Base-by-base conservation (phyloP, 2,797 vertebrate genomes). In the Anguilla anguilla region DNA sequence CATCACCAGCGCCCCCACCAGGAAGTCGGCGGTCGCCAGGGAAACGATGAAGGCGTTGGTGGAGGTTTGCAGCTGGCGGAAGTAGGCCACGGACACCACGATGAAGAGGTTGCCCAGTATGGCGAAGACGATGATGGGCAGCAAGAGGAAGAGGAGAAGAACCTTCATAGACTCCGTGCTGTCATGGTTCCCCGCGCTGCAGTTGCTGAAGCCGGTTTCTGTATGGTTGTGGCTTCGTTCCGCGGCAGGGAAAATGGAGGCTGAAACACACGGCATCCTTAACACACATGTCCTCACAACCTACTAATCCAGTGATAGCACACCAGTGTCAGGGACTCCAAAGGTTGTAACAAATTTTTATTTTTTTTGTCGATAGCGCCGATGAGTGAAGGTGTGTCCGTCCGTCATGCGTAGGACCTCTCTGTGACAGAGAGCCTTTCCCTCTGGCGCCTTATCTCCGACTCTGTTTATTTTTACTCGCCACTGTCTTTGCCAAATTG, bases 31-130 rank as follows among this genome's bases (percentile, higher is more conserved):
- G 3, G 35, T 85, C 2, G 91, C 88, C 43, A 92, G 79, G 51
- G 91, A 92, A 51, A 91, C 87, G 19, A 91, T 7, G 10, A 92
- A 92, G 53, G 83, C 88, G 15, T 90, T 89, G 35, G 88, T 90
- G 81, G 84, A 55, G 0, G 88, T 89, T 43, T 13, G 79, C 3
- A 92, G 88, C 31, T 64, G 88, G 79, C 84, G 87, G 84, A 90
- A 90, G 86, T 67, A 25, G 13, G 86, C 86, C 49, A 90, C 88
- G 7, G 89, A 88, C 1, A 85, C 85, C 86, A 92, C 55, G 59
- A 91, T 89, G 61, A 91, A 81, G 59, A 93, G 61, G 79, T 91
- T 92, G 5, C 88, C 90, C 6, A 90, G n/a, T 28, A 89, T 64
- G 49, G 91, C 88, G 4, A 89, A 69, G 86, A 90, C 31, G 25